Percentiles rank a stretch among this genome's conserved stretches.
These are phyloP conservation scores for Heterodera carotae DNA, from an alignment of 1,140 invertebrate species.

Conservation along the genomic window DNA sequence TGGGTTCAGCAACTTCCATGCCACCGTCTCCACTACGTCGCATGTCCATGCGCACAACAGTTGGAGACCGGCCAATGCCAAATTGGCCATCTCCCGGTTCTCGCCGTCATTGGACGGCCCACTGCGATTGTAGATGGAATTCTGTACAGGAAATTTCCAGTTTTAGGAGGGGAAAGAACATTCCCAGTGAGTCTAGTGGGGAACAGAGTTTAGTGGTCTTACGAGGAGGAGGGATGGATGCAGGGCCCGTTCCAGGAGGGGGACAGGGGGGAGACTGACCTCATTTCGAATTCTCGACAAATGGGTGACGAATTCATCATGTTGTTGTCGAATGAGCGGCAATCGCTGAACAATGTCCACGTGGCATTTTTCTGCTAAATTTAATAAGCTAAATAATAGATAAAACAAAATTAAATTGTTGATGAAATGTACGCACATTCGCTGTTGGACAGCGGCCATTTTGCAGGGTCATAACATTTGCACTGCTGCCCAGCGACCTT, in stretches of 20 bases:
- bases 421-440: constrained; percentile 70
- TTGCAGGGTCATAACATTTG: constrained; percentile 77
- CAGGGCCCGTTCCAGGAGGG: no score
- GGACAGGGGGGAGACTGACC: constrained; percentile 68
- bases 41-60: constrained; percentile 93
- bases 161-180: constrained; percentile 34
- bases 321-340: constrained; percentile 90
- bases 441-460: constrained; percentile 86
- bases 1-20: constrained; percentile 94
- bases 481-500: constrained; percentile 67
- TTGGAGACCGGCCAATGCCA: constrained; percentile 87
- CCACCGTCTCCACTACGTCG: constrained; percentile 86
- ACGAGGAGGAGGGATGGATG: no score
- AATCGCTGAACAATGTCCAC: constrained; percentile 93
- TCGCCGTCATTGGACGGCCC: constrained; percentile 83
- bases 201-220: no score
- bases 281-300: constrained; percentile 91
- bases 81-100: constrained; percentile 86
- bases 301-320: constrained; percentile 95
- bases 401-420: no score
- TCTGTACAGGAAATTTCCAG: constrained; percentile 40
- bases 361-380: constrained; percentile 75
- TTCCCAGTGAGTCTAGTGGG: no score
- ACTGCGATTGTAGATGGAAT: constrained; percentile 68
- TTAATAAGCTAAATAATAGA: background rate